These are phyloP conservation scores for Rhagoletis pomonella DNA, from an alignment of 1,140 invertebrate genomes.

Conservation along the genomic window DNA sequence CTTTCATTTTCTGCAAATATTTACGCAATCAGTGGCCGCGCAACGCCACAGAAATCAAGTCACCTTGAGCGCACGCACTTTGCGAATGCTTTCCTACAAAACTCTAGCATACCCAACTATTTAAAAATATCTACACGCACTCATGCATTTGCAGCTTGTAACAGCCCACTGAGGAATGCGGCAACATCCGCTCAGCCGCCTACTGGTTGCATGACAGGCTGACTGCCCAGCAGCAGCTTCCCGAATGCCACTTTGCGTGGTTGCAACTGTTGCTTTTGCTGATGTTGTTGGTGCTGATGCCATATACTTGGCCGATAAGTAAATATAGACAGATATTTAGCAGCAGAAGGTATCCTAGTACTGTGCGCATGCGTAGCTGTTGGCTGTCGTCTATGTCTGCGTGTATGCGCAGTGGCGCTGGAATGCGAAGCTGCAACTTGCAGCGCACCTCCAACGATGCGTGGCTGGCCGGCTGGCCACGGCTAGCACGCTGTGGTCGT, in stretches of 20 bases:
- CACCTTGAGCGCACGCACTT: constrained; percentile 36
- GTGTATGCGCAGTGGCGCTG: background rate
- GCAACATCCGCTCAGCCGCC: constrained; percentile 20
- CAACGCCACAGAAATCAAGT: constrained; percentile 36
- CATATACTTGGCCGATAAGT: constrained; percentile 8
- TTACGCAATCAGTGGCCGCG: background rate
- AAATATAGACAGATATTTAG: constrained; percentile 18
- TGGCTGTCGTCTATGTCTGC: background rate
- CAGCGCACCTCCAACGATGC: constrained; percentile 31
- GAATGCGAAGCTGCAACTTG: constrained; percentile 27
- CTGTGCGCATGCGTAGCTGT: constrained; percentile 21
- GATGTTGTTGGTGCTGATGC: background rate
- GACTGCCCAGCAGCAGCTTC: background rate
- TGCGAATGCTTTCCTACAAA: background rate
- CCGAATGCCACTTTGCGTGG: background rate
- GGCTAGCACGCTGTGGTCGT: background rate
- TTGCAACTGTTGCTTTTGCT: background rate
- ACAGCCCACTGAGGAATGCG: constrained; percentile 44
- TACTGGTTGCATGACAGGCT: background rate
- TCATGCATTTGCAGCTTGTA: background rate
- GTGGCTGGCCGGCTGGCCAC: background rate
- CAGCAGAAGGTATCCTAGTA: no score
- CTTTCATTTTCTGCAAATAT: constrained; percentile 37
- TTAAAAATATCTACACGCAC: background rate
- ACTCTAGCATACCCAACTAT: background rate